These are phyloP conservation scores for Drosophila varians DNA, from an alignment of 1,140 invertebrate genomes.

Conservation along the genomic window DNA sequence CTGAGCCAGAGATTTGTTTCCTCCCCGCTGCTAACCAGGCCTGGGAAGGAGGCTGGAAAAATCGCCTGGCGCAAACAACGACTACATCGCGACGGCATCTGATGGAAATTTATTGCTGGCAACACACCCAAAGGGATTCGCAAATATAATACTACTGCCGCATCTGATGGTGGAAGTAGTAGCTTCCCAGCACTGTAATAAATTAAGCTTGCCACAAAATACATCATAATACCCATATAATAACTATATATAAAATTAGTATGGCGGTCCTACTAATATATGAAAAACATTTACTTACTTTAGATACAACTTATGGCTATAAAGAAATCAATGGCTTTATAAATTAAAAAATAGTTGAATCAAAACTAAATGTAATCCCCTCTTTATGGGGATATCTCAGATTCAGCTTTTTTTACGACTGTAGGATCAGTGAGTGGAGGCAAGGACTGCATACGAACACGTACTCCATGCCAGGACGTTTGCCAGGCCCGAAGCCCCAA, in stretches of 20 bases:
- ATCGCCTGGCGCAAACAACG: conserved; percentile 60
- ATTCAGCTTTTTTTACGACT: conserved; percentile 7
- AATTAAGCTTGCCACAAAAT: not conserved
- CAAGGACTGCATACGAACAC: conserved; percentile 61
- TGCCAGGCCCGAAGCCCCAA: conserved; percentile 20
- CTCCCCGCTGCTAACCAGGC: conserved; percentile 13
- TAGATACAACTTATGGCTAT: too few species aligned
- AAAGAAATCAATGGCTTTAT: not conserved
- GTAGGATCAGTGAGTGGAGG: conserved; percentile 29
- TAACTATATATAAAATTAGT: too few species aligned
- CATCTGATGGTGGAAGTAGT: conserved; percentile 25
- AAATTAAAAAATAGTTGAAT: not conserved
- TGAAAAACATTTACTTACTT: too few species aligned
- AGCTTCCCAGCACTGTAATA: conserved; percentile 7
- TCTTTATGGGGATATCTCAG: not conserved
- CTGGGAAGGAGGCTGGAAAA: conserved; percentile 61
- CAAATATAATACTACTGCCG: conserved; percentile 76
- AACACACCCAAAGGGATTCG: conserved; percentile 80
- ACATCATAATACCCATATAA: too few species aligned
- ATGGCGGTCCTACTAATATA: too few species aligned
- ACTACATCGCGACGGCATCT: conserved; percentile 46
- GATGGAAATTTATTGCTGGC: conserved; percentile 79
- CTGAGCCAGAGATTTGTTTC: conserved; percentile 77
- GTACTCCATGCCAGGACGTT: conserved; percentile 67
- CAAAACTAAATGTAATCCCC: not conserved